A percentile compares a stretch with the other conserved stretches of the same genome.
Evolutionary conservation across 2,888 invertebrate species (phyloP).

Genomic region (Myopa testacea): DNA sequence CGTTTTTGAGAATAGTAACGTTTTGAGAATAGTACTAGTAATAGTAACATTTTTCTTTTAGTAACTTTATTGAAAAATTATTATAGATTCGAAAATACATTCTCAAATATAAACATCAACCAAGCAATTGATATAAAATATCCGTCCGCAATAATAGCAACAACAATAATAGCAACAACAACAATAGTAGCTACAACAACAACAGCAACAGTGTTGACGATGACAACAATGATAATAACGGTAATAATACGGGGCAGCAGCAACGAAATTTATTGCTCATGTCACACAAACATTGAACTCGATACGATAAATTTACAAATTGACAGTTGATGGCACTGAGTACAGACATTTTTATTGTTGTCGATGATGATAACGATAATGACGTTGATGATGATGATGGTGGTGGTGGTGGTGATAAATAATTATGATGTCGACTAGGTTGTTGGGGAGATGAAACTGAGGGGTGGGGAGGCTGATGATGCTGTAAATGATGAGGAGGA

Average conservation of each 20-base stretch:
- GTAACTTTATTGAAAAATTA: too few species aligned
- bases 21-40: too few species aligned
- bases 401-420: not conserved
- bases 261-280: constrained; percentile 43
- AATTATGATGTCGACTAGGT: too few species aligned
- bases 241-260: not conserved
- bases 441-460: not conserved
- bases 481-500: not conserved
- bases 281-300: constrained; percentile 43
- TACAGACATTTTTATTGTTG: not conserved
- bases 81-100: too few species aligned
- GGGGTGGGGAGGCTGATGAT: not conserved
- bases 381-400: not conserved
- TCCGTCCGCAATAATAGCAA: too few species aligned
- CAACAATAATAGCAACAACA: not conserved
- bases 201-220: too few species aligned
- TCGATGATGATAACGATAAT: not conserved
- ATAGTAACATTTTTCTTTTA: too few species aligned
- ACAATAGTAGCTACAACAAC: not conserved
- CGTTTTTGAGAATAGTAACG: too few species aligned
- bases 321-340: not conserved
- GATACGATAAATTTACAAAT: constrained; percentile 42
- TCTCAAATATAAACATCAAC: too few species aligned
- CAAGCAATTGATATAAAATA: too few species aligned
- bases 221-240: not conserved